These are phyloP conservation scores for Alosa alosa DNA, from an alignment of 2,113 vertebrate genomes.

Conservation along the genomic window DNA sequence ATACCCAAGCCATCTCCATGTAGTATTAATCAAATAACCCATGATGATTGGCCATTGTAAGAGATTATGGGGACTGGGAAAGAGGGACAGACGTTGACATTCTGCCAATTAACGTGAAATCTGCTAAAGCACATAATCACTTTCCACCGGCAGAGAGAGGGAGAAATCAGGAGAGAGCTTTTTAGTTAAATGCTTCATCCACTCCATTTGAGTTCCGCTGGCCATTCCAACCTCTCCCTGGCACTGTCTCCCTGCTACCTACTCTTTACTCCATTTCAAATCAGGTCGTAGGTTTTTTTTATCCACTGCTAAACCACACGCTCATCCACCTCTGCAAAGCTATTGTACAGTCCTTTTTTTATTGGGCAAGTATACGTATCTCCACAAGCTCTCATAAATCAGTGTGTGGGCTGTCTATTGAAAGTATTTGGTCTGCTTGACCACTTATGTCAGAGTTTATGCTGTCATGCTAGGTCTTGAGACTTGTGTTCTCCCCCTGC, in stretches of 20 bases:
- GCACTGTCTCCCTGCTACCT: not conserved
- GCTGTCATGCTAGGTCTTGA: not conserved
- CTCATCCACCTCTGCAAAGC: not conserved
- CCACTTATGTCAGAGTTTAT: not conserved
- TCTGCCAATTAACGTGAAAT: not conserved
- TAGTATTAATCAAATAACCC: not conserved
- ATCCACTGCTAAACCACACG: not conserved
- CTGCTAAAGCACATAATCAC: constrained; percentile 2
- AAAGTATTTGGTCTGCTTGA: not conserved
- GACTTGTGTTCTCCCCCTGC: not conserved
- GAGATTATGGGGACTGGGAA: not conserved
- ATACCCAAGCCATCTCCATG: not conserved
- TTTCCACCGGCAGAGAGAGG: not conserved
- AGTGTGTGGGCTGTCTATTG: not conserved
- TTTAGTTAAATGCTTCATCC: not conserved
- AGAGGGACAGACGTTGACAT: not conserved
- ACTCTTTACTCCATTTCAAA: not conserved
- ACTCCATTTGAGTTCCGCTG: not conserved
- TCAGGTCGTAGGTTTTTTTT: not conserved
- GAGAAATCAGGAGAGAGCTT: not conserved
- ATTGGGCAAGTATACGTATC: not conserved
- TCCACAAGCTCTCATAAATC: not conserved
- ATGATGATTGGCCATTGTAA: not conserved
- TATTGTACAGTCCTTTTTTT: not conserved
- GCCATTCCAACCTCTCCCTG: not conserved